phyloP scores from a whole-genome alignment of 1,140 invertebrate genomes.

The Neodiprion fabricii region DNA sequence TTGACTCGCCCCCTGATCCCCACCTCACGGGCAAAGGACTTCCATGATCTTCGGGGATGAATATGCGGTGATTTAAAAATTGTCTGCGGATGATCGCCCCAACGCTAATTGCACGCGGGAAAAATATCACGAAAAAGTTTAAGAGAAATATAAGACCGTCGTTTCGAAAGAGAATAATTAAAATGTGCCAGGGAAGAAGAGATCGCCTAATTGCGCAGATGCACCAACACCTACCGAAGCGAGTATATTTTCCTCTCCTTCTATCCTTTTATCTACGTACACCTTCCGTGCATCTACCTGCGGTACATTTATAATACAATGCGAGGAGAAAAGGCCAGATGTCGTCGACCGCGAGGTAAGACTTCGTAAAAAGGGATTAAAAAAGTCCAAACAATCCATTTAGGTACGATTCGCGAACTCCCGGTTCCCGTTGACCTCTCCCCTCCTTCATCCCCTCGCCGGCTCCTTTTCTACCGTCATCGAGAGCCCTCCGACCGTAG shows the following conservation, averaged over 20 bases:
- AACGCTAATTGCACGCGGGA: no score
- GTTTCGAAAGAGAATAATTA: not conserved
- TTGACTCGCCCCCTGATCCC: no score
- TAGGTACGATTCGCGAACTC: not conserved
- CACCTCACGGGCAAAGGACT: no score
- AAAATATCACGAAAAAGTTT: no score
- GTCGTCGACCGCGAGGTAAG: not conserved
- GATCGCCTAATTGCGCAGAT: not conserved
- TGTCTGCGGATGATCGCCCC: no score
- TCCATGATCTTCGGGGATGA: no score
- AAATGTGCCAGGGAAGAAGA: not conserved
- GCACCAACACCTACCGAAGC: not conserved
- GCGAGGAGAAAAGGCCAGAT: not conserved
- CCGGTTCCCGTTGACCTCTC: not conserved
- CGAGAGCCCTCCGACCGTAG: not conserved
- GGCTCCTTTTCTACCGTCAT: not conserved
- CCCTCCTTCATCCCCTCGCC: not conserved
- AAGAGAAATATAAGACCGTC: not conserved
- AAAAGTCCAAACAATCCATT: constrained; percentile 3
- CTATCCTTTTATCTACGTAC: no score
- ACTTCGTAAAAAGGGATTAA: not conserved
- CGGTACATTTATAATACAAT: not conserved
- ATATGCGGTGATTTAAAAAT: no score
- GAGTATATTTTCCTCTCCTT: not conserved
- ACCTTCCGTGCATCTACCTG: not conserved